phyloP scores from a whole-genome alignment of 2,888 invertebrate genomes.

The Diadegma fenestrale region DNA sequence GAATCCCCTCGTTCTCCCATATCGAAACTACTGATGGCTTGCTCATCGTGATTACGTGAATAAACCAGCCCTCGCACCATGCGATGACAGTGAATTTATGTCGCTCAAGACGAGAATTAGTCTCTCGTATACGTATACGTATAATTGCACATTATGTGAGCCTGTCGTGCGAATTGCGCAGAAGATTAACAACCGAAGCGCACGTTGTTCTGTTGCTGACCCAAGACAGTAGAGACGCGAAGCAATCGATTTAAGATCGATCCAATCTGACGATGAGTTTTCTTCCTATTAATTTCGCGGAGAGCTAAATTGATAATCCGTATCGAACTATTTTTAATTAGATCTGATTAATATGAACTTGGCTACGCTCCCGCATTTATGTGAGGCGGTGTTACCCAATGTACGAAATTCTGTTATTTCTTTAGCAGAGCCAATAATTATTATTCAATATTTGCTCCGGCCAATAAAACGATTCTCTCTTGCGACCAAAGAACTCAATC shows the following conservation, averaged over 20 bases:
- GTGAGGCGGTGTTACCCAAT: too few species aligned
- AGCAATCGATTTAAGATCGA: background rate
- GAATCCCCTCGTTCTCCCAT: conserved; percentile 17
- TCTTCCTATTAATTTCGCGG: background rate
- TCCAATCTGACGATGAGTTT: background rate
- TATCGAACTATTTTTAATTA: background rate
- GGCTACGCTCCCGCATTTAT: background rate
- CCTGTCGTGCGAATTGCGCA: conserved; percentile 5
- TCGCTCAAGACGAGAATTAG: conserved; percentile 51
- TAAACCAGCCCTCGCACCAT: conserved; percentile 52
- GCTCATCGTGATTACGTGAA: conserved; percentile 66
- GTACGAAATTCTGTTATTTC: too few species aligned
- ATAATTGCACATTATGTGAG: conserved; percentile 12
- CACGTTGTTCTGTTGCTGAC: background rate
- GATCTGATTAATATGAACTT: background rate
- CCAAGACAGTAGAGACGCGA: conserved; percentile 1
- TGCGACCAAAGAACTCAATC: too few species aligned
- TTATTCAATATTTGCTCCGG: too few species aligned
- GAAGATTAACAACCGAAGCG: conserved; percentile 23
- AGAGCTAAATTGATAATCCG: background rate
- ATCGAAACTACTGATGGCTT: conserved; percentile 50
- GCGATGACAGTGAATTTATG: conserved; percentile 62
- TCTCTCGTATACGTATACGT: conserved; percentile 9
- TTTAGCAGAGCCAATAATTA: too few species aligned
- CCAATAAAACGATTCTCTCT: too few species aligned